Evolutionary conservation across 2,113 vertebrate genomes (phyloP).

Genomic region (Misgurnus anguillicaudatus): DNA sequence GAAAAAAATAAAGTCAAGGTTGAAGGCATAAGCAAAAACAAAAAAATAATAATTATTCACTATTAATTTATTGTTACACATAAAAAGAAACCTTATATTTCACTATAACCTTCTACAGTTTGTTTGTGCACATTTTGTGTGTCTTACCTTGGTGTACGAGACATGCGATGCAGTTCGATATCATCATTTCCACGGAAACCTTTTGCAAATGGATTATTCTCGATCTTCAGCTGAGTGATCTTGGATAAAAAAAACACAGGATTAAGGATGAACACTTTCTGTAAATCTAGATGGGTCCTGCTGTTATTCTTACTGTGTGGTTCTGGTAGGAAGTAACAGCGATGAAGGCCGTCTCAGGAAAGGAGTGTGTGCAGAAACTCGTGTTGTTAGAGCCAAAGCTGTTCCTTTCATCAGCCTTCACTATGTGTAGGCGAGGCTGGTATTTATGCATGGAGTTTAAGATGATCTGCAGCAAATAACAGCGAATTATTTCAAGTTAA

Average conservation of each 20-base stretch:
- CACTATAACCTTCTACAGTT: too few relatives aligned
- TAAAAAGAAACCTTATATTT: too few relatives aligned
- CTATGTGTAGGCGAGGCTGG: constrained; percentile 95
- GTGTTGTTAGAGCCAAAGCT: constrained; percentile 97
- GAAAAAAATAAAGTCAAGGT: too few relatives aligned
- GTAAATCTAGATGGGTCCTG: not conserved
- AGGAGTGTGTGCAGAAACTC: constrained; percentile 93
- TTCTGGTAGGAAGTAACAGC: constrained; percentile 98
- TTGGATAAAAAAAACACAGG: constrained; percentile 52
- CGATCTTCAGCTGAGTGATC: constrained; percentile 94
- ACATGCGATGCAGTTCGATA: constrained; percentile 90
- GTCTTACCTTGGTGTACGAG: constrained; percentile 87
- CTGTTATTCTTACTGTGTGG: constrained; percentile 83
- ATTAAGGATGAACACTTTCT: constrained; percentile 19
- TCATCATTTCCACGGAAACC: constrained; percentile 94
- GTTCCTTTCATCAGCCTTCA: constrained; percentile 97
- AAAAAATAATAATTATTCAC: not conserved
- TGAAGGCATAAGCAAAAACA: not conserved
- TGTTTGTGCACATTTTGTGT: not conserved
- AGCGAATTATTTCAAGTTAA: not conserved
- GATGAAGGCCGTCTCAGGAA: constrained; percentile 93
- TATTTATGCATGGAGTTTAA: constrained; percentile 99
- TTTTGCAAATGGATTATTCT: constrained; percentile 96
- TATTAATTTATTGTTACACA: not conserved
- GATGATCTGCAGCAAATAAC: constrained; percentile 83